Base-by-base conservation (phyloP, 1,140 invertebrate species). In the Pemphigus obesinymphae region DNA sequence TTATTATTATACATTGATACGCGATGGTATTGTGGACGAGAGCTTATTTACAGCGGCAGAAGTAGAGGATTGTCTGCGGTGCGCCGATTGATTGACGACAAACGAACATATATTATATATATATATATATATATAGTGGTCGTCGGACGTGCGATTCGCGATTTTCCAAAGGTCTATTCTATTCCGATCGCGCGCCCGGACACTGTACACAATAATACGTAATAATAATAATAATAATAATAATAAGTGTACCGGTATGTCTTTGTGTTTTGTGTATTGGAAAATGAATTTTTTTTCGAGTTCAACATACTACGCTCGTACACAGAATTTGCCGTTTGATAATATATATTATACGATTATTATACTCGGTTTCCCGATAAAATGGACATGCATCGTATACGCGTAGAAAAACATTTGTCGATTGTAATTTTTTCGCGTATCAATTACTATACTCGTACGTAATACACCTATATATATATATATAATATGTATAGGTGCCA, bases 141-240 rank as follows among this genome's bases (percentile, higher is more conserved):
- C n/a, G 34, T 80, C 55, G 76, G 76, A 80, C 76, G 76, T 80
- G 76, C 75, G 55, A 58, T 53, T 76, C 73, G 73, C 75, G 48
- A 80, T 61, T 48, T 73, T 80, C 37, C 55, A 58, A 78, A 78
- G 50, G 45, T 40, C 73, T 50, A 34, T 53, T 76, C 17, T 55
- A 23, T 76, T 76, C n/a, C 50, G 7, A 2, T 31, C 53, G 26
- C 31, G 31, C 34, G 53, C 8, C 11, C 34, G 29, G 13, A 61
- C 76, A 7, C 15, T n/a, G 29, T 6, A 55, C 48, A 76, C 50
- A 55, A 78, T 50, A 31, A 73, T 45, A 70, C 68, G 66, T 48
- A 48, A 72, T 72, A 72, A 72, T 31, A 48, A 72, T 31, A 40
- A 68, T 68, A 66, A 66, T 34, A 40, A 40, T 63, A 45, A 70